These are phyloP conservation scores for Benitochromis conjunctus DNA, from an alignment of 2,113 vertebrate genomes.

Conservation along the genomic window DNA sequence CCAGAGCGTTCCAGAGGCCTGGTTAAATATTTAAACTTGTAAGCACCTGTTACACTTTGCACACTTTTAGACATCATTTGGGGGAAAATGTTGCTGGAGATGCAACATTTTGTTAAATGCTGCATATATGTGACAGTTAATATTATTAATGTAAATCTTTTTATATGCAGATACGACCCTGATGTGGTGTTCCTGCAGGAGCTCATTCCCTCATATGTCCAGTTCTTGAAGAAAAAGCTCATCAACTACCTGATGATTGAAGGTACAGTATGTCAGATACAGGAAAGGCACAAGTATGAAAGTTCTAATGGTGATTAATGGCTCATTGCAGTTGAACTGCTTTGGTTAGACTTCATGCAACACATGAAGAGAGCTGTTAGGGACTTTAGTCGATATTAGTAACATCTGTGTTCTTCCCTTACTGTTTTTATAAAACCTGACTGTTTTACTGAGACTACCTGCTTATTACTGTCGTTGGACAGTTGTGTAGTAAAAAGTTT, in stretches of 20 bases:
- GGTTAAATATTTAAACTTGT: conserved; percentile 80
- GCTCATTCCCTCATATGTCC: conserved; percentile 78
- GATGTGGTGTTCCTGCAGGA: conserved; percentile 93
- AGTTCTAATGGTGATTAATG: background rate
- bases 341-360: background rate
- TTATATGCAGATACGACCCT: conserved; percentile 81
- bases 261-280: conserved; percentile 55
- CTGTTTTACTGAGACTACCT: background rate
- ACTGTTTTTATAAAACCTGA: background rate
- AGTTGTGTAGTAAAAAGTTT: background rate
- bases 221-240: conserved; percentile 82
- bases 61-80: background rate
- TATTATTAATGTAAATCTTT: background rate
- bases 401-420: background rate
- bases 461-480: background rate
- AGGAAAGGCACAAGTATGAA: background rate
- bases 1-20: conserved; percentile 77
- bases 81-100: no score
- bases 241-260: conserved; percentile 83
- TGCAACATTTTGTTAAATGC: background rate
- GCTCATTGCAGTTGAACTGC: background rate
- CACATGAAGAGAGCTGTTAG: background rate
- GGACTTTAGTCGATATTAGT: no score
- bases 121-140: accelerated
- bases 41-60: background rate